These are phyloP conservation scores for Varecia variegata DNA, from an alignment of 2,797 vertebrate genomes.

Conservation along the genomic window DNA sequence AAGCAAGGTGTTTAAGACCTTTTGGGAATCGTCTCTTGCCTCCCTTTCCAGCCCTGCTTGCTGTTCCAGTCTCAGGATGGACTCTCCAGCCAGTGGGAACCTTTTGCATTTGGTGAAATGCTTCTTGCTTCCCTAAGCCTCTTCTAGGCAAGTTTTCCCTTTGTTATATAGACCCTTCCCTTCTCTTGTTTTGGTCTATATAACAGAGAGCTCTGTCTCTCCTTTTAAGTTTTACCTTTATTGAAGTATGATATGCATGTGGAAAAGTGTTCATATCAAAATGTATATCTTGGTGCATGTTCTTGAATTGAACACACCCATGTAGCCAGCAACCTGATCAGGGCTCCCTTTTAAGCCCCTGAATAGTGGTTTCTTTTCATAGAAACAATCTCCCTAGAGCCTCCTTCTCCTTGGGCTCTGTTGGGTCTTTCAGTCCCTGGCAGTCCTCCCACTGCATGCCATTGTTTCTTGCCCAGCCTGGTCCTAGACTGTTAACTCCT, in stretches of 20 bases:
- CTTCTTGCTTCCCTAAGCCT: not conserved
- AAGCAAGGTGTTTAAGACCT: not conserved
- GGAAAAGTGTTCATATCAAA: not conserved
- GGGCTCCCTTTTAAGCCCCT: not conserved
- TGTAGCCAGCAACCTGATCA: not conserved
- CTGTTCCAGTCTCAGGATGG: not conserved
- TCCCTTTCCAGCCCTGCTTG: not conserved
- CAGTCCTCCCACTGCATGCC: not conserved
- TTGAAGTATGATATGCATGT: not conserved
- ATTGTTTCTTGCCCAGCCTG: not conserved
- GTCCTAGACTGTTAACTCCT: not conserved
- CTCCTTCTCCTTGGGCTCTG: not conserved
- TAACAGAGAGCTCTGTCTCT: not conserved
- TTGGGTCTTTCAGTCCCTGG: not conserved
- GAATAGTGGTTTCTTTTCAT: not conserved
- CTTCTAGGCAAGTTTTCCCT: not conserved
- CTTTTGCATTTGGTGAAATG: not conserved
- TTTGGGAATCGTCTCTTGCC: not conserved
- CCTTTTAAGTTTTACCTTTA: not conserved
- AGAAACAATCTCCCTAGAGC: not conserved
- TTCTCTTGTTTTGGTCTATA: not conserved
- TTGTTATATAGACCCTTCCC: not conserved
- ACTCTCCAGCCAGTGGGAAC: not conserved
- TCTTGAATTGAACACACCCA: not conserved
- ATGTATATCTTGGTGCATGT: not conserved